These are phyloP conservation scores for Bilobella aurantiaca DNA, from an alignment of 1,140 invertebrate genomes.

Conservation along the genomic window DNA sequence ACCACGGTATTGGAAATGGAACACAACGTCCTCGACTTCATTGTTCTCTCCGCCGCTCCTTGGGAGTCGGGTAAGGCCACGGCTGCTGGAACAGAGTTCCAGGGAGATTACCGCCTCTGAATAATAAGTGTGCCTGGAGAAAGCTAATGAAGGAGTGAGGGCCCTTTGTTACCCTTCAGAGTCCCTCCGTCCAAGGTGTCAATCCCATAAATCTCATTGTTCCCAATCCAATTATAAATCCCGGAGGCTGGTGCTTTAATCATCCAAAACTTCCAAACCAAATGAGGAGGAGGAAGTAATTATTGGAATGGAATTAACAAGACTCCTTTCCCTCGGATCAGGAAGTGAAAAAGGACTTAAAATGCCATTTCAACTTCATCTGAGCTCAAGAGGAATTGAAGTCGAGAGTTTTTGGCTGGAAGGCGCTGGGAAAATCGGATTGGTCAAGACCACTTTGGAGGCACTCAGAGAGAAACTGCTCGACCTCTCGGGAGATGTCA, in stretches of 20 bases:
- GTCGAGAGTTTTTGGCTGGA: too few relatives aligned
- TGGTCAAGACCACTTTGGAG: too few relatives aligned
- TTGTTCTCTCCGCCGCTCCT: conserved; percentile 85
- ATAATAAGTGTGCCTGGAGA: too few relatives aligned
- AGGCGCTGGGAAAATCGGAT: too few relatives aligned
- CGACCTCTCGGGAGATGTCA: too few relatives aligned
- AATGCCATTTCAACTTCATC: background rate
- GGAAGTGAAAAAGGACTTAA: background rate
- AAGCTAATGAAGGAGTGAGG: too few relatives aligned
- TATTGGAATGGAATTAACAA: background rate
- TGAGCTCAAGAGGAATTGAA: too few relatives aligned
- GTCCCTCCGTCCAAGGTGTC: background rate
- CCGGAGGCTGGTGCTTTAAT: too few relatives aligned
- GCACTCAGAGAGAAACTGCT: too few relatives aligned
- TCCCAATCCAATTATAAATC: background rate
- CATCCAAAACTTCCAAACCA: conserved; percentile 6
- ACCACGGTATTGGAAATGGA: conserved; percentile 99
- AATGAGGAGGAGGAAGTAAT: background rate
- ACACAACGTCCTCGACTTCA: conserved; percentile 93
- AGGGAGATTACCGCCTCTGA: too few relatives aligned
- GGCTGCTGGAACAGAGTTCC: too few relatives aligned
- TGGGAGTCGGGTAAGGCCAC: conserved; percentile 68
- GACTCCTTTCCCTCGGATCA: too few relatives aligned
- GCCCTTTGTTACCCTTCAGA: background rate
- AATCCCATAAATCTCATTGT: background rate